phyloP scores from a whole-genome alignment of 2,888 invertebrate genomes.

The Caenorhabditis sp. region DNA sequence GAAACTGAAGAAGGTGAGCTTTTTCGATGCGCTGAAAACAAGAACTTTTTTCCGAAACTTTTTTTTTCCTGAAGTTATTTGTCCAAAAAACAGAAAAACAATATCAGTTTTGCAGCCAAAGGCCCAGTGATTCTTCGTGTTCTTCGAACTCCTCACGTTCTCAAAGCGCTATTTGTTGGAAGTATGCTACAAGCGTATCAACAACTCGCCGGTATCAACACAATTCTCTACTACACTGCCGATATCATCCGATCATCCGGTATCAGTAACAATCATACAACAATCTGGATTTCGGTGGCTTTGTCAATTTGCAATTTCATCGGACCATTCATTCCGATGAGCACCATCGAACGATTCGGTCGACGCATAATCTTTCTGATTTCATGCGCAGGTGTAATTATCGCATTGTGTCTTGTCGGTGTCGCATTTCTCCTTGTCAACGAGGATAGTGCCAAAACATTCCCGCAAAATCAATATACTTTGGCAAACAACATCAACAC shows the following conservation, averaged over 20 bases:
- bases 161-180: slow-evolving; percentile 73
- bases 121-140: slow-evolving; percentile 48
- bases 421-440: slow-evolving; percentile 53
- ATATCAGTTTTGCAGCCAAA: neutral
- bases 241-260: slow-evolving; percentile 62
- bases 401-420: slow-evolving; percentile 59
- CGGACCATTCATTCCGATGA: slow-evolving; percentile 67
- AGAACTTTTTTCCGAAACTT: no score
- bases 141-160: slow-evolving; percentile 59
- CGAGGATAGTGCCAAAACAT: slow-evolving; percentile 22
- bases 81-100: no score
- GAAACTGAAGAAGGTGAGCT: neutral
- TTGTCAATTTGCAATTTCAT: slow-evolving; percentile 54
- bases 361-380: slow-evolving; percentile 58
- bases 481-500: slow-evolving; percentile 15
- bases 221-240: slow-evolving; percentile 72
- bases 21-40: neutral
- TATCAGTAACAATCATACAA: slow-evolving; percentile 57
- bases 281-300: slow-evolving; percentile 59
- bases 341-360: slow-evolving; percentile 59
- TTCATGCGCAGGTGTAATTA: slow-evolving; percentile 57
- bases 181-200: slow-evolving; percentile 75
- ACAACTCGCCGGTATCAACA: slow-evolving; percentile 75
- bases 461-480: slow-evolving; percentile 11
- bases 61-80: no score